Conservation (phyloP, 1,140 invertebrate species). For the Adelges cooleyi region DNA sequence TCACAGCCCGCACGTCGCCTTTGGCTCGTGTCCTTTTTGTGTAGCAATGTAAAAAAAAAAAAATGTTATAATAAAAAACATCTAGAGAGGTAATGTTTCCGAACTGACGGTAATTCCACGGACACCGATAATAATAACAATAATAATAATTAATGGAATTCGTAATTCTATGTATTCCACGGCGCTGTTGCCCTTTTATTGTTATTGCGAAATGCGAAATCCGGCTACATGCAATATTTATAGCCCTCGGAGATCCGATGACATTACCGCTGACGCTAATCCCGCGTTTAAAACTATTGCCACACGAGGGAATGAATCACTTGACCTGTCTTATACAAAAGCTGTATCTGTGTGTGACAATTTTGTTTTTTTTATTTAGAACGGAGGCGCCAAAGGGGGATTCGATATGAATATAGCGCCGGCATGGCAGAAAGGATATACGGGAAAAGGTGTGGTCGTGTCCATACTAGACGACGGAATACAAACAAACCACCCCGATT, state of each 20-base stretch:
- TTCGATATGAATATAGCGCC: constrained; percentile 21
- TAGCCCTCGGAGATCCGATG: constrained; percentile 13
- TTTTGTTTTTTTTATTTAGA: not conserved
- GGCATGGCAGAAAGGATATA: constrained; percentile 17
- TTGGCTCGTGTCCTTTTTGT: no score
- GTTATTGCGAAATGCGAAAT: constrained; percentile 27
- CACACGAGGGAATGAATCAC: constrained; percentile 12
- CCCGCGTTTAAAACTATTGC: constrained; percentile 16
- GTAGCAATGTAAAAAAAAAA: no score
- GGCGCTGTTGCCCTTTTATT: constrained; percentile 7
- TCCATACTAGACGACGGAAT: constrained; percentile 18
- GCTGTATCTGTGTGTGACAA: no score
- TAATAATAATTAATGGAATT: constrained; percentile 9
- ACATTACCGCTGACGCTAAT: constrained; percentile 23
- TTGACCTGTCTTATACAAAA: no score
- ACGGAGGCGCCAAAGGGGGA: constrained; percentile 8
- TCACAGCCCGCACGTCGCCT: no score
- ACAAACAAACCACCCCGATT: constrained; percentile 20
- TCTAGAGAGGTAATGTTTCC: not conserved
- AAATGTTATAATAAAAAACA: no score
- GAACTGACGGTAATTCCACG: not conserved
- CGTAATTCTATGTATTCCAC: not conserved
- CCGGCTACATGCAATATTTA: constrained; percentile 1
- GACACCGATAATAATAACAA: not conserved
- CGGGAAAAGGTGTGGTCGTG: constrained; percentile 10